phyloP scores from a whole-genome alignment of 2,113 vertebrate genomes.

The Ophthalmolycus amberensis region DNA sequence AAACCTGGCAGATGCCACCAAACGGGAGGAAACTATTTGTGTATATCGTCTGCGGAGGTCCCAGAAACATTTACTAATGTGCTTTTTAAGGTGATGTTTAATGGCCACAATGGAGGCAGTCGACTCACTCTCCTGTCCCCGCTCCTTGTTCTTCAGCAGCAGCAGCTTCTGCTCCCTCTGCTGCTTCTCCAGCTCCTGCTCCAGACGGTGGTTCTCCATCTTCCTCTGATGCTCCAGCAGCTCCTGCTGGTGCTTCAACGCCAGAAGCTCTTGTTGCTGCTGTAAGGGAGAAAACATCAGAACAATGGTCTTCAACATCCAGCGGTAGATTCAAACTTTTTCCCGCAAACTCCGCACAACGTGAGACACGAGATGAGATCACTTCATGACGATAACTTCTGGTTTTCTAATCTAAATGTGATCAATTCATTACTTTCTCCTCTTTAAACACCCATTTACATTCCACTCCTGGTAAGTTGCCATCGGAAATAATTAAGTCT shows the following conservation, averaged over 20 bases:
- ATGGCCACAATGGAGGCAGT: background rate
- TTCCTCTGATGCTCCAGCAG: constrained; percentile 97
- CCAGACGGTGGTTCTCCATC: constrained; percentile 94
- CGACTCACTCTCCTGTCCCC: constrained; percentile 94
- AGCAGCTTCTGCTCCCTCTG: constrained; percentile 96
- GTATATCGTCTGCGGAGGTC: background rate
- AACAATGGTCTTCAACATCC: background rate
- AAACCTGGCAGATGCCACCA: constrained; percentile 3
- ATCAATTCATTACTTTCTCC: constrained; percentile 8
- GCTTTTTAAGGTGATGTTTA: background rate
- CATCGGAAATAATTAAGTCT: constrained; percentile 34
- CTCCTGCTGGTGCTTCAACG: constrained; percentile 98
- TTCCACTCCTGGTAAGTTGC: constrained; percentile 6
- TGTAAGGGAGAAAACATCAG: constrained; percentile 64
- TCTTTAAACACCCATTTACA: constrained; percentile 19
- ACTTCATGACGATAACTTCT: background rate
- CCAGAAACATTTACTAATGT: background rate
- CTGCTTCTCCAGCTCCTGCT: constrained; percentile 97
- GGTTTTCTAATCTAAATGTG: constrained; percentile 8
- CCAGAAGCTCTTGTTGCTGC: constrained; percentile 98
- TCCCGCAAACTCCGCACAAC: background rate
- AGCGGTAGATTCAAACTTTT: background rate
- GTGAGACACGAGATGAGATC: background rate
- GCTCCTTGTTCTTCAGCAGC: constrained; percentile 98
- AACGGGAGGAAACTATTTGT: background rate